A percentile compares a stretch with the other conserved stretches of the same genome.
Conservation (phyloP, 2,113 vertebrate genomes). For the Apaloderma vittatum region DNA sequence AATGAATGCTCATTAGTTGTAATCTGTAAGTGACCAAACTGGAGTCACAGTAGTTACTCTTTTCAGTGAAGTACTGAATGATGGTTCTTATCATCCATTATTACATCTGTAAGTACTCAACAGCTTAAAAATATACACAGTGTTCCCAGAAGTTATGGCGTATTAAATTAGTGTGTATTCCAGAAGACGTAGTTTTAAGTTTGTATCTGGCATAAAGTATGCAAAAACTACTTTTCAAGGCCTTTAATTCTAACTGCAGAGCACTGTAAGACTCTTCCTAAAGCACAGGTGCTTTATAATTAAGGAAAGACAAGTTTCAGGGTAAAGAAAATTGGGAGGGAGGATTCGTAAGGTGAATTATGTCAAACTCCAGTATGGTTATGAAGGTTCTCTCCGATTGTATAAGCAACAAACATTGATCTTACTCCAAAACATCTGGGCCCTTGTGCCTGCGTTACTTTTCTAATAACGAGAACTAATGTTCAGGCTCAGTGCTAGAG, state of each 20-base stretch:
- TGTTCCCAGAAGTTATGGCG: neutral
- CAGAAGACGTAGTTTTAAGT: neutral
- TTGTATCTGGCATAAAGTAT: neutral
- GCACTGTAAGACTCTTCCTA: neutral
- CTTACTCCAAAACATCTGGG: neutral
- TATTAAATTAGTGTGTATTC: neutral
- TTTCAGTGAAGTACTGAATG: neutral
- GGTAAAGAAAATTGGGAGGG: neutral
- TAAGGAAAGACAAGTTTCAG: neutral
- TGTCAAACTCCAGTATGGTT: neutral
- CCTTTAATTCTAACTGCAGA: neutral
- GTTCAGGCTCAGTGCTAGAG: neutral
- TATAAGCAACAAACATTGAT: neutral
- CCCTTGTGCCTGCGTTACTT: neutral
- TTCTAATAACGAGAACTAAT: neutral
- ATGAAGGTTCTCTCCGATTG: neutral
- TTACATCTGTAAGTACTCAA: neutral
- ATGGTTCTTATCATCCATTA: neutral
- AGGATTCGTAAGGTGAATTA: neutral
- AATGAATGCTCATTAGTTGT: neutral
- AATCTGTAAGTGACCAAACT: neutral
- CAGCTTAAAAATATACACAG: neutral
- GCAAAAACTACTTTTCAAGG: neutral
- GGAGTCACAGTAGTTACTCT: neutral
- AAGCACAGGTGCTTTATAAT: neutral